These are phyloP conservation scores for Brachypodius melanocephalos DNA, from an alignment of 2,113 vertebrate genomes.

Conservation along the genomic window DNA sequence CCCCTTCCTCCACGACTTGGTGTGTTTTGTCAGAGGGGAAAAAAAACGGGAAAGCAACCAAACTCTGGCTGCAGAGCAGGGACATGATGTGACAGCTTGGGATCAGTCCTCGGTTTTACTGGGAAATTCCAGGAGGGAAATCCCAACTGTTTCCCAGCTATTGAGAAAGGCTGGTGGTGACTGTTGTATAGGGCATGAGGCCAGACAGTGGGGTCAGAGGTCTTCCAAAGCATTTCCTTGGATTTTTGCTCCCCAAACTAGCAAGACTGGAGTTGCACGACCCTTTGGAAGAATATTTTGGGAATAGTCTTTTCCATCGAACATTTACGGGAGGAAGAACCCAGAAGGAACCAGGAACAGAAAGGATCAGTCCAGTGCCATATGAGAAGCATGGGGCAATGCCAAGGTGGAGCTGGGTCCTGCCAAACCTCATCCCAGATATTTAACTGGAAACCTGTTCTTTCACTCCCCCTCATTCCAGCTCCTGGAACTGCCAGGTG, in stretches of 20 bases:
- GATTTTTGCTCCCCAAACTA: background rate
- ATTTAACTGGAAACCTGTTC: background rate
- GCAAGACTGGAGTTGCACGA: background rate
- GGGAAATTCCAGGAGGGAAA: background rate
- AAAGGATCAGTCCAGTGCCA: background rate
- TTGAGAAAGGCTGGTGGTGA: background rate
- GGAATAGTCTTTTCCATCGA: background rate
- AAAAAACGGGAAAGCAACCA: background rate
- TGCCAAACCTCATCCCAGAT: background rate
- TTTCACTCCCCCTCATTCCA: background rate
- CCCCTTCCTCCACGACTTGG: background rate
- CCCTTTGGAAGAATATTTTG: background rate
- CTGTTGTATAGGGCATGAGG: background rate
- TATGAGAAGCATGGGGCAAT: background rate
- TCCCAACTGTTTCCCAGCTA: background rate
- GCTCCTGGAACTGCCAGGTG: background rate
- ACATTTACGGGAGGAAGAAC: background rate
- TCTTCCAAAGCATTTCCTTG: background rate
- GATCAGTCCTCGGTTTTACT: background rate
- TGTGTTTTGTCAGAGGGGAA: background rate
- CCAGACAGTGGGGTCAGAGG: background rate
- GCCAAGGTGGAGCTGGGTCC: background rate
- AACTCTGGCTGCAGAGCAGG: accelerated
- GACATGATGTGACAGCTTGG: accelerated
- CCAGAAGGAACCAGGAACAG: background rate